Evolutionary conservation across 2,888 invertebrate genomes (phyloP).

Genomic region (Tanypteryx hageni): DNA sequence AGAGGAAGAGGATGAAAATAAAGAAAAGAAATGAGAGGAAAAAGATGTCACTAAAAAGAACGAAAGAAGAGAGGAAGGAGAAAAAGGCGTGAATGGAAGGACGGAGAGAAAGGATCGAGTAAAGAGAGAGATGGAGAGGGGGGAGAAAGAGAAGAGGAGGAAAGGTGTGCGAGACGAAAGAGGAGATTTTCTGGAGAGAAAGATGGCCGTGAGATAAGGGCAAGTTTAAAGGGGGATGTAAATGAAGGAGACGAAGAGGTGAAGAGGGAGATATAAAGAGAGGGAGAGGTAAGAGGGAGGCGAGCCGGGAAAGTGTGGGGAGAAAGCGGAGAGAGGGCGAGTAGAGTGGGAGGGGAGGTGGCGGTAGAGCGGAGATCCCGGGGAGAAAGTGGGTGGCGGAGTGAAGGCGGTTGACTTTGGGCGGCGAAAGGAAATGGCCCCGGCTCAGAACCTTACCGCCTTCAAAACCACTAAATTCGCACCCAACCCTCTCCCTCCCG

Average conservation of each 20-base stretch:
- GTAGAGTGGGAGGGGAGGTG: neutral
- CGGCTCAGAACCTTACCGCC: slow-evolving; percentile 44
- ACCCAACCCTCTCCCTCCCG: neutral
- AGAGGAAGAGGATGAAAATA: neutral
- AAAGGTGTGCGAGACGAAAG: neutral
- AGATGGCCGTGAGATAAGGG: neutral
- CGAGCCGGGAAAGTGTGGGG: neutral
- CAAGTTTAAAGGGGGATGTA: neutral
- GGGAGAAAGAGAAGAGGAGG: neutral
- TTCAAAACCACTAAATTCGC: slow-evolving; percentile 52
- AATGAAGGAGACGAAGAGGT: neutral
- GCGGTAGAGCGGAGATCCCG: slow-evolving; percentile 15
- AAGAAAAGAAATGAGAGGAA: neutral
- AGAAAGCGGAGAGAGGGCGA: neutral
- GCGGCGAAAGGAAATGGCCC: slow-evolving; percentile 51
- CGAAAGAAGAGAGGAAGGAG: neutral
- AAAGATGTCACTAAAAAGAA: neutral
- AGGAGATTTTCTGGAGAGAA: neutral
- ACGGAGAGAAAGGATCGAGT: too few relatives aligned
- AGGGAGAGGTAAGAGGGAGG: neutral
- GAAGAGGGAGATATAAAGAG: too few relatives aligned
- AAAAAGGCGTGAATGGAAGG: too few relatives aligned
- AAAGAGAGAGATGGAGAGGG: neutral
- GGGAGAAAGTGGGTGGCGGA: neutral
- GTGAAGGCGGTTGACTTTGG: slow-evolving; percentile 57